These are phyloP conservation scores for Peribatodes rhomboidaria DNA, from an alignment of 2,888 invertebrate genomes.

Conservation along the genomic window DNA sequence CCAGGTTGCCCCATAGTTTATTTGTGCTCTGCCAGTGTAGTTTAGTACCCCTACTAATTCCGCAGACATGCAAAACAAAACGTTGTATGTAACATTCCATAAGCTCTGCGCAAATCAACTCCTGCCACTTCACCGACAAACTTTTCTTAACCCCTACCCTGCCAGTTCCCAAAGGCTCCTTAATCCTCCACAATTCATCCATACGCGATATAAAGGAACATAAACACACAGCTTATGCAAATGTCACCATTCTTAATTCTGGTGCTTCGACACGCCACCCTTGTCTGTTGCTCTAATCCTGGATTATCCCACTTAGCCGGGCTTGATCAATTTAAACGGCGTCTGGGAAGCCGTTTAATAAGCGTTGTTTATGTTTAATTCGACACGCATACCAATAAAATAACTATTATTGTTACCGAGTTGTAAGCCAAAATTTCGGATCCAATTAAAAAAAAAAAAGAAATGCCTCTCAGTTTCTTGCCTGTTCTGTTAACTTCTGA, in stretches of 20 bases:
- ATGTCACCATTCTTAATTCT: conserved; percentile 38
- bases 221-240: conserved; percentile 32
- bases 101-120: no score
- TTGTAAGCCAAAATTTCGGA: no score
- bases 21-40: no score
- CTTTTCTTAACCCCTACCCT: no score
- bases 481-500: no score
- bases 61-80: no score
- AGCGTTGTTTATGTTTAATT: conserved; percentile 68
- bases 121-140: no score
- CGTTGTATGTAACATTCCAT: no score
- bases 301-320: conserved; percentile 66
- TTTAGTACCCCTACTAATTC: no score
- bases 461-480: no score
- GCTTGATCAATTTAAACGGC: conserved; percentile 69
- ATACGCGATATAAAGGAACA: conserved; percentile 17
- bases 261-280: conserved; percentile 38
- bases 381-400: conserved; percentile 14
- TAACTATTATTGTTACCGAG: background rate
- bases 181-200: conserved; percentile 6
- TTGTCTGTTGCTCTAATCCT: conserved; percentile 55
- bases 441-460: no score
- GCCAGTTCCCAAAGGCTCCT: background rate
- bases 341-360: conserved; percentile 62
- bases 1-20: no score